Conservation (phyloP, 2,888 invertebrate species). For the Melieria omissa region DNA sequence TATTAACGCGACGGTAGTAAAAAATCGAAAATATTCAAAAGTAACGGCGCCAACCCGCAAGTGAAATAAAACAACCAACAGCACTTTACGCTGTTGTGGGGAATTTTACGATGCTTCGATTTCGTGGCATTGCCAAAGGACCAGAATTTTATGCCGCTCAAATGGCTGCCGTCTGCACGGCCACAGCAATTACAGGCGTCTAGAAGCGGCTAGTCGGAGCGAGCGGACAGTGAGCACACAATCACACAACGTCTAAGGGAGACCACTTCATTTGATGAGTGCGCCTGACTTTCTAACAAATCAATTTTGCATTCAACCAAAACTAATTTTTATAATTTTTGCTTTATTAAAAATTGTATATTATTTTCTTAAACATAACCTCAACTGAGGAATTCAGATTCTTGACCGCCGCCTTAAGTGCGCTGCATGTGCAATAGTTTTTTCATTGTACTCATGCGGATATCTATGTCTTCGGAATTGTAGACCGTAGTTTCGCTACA, state of each 20-base stretch:
- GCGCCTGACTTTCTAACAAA: no score
- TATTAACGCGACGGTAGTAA: background rate
- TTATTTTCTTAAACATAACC: background rate
- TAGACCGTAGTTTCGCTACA: conserved; percentile 50
- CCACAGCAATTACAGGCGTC: no score
- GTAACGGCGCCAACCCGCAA: background rate
- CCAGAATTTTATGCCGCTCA: no score
- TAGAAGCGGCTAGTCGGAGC: no score
- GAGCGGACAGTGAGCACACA: no score
- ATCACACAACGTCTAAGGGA: no score
- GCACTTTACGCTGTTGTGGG: no score
- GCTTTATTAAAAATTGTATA: background rate
- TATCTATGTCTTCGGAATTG: conserved; percentile 46
- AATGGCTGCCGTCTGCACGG: no score
- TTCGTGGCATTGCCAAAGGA: conserved; percentile 52
- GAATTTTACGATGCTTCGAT: conserved; percentile 58
- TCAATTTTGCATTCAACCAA: background rate
- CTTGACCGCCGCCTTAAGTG: background rate
- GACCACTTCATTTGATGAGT: no score
- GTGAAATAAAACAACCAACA: background rate
- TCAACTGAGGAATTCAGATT: background rate
- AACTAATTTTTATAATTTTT: background rate
- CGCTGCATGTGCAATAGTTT: background rate
- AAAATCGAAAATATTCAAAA: background rate
- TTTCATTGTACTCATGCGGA: conserved; percentile 40